Conservation (phyloP, 2,888 invertebrate species). For the Neria commutata region DNA sequence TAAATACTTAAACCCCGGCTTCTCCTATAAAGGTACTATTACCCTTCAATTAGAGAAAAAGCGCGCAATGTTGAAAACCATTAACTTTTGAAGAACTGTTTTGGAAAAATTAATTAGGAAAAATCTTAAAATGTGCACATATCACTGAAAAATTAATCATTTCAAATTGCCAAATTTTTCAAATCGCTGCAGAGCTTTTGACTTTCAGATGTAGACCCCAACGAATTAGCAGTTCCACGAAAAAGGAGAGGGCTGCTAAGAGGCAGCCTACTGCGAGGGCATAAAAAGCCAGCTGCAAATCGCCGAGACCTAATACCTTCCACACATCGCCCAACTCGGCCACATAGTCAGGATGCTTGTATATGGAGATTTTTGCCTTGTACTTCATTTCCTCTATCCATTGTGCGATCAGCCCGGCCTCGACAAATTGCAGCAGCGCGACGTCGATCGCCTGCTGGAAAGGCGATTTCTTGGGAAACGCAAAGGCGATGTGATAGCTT, state of each 20-base stretch:
- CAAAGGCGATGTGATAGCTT: slow-evolving; percentile 57
- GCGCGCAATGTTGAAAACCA: no score
- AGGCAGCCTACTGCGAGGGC: slow-evolving; percentile 50
- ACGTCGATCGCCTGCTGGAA: slow-evolving; percentile 48
- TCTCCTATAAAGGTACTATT: no score
- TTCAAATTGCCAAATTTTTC: no score
- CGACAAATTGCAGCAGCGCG: slow-evolving; percentile 48
- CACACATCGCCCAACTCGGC: slow-evolving; percentile 41
- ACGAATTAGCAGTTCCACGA: no score
- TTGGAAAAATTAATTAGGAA: no score
- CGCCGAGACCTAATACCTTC: slow-evolving; percentile 54
- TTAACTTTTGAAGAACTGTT: no score
- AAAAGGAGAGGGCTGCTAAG: slow-evolving; percentile 34
- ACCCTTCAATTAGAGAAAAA: no score
- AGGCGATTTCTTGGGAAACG: slow-evolving; percentile 52
- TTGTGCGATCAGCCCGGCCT: slow-evolving; percentile 53
- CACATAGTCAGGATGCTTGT: slow-evolving; percentile 40
- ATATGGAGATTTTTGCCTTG: slow-evolving; percentile 45
- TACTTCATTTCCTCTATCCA: slow-evolving; percentile 55
- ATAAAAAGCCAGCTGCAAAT: slow-evolving; percentile 59
- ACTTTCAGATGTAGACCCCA: no score
- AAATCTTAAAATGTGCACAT: no score
- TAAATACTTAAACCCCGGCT: no score
- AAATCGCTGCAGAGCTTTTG: no score
- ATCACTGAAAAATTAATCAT: no score